A percentile compares a stretch with the other conserved stretches of the same genome.
Conservation (phyloP, 1,140 invertebrate species). For the Drosophila simulans region DNA sequence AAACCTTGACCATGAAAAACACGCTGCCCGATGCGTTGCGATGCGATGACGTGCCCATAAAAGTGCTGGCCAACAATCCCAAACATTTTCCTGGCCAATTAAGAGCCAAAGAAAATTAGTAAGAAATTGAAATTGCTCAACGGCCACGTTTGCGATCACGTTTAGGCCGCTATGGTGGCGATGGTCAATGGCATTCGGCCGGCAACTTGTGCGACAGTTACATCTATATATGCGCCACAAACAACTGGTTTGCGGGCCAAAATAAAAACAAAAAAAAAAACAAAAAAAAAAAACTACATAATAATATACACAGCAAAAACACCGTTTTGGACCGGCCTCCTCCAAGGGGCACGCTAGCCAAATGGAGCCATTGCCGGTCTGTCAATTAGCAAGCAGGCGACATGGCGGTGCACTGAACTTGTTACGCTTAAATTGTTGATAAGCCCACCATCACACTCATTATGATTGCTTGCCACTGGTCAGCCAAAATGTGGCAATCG, state of each 20-base stretch:
- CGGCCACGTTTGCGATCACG: slow-evolving; percentile 17
- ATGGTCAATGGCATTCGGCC: slow-evolving; percentile 71
- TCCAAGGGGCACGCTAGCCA: slow-evolving; percentile 46
- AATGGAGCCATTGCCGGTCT: slow-evolving; percentile 65
- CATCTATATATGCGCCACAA: slow-evolving; percentile 48
- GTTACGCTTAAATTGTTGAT: slow-evolving; percentile 50
- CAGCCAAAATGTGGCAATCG: slow-evolving; percentile 44
- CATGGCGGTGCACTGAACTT: slow-evolving; percentile 75
- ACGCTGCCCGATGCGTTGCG: slow-evolving; percentile 16
- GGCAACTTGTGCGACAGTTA: slow-evolving; percentile 54
- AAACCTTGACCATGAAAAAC: slow-evolving; percentile 77
- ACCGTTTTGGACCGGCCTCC: slow-evolving; percentile 58
- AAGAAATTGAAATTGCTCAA: slow-evolving; percentile 74
- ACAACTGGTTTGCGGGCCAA: slow-evolving; percentile 54
- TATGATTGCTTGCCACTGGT: slow-evolving; percentile 36
- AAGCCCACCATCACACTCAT: slow-evolving; percentile 44
- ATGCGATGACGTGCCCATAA: slow-evolving; percentile 53
- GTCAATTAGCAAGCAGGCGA: slow-evolving; percentile 58
- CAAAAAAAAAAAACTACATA: slow-evolving; percentile 6
- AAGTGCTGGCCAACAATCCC: slow-evolving; percentile 46
- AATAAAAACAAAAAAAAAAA: neutral
- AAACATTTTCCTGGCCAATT: slow-evolving; percentile 67
- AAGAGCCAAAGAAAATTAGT: slow-evolving; percentile 63
- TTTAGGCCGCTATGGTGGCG: slow-evolving; percentile 4
- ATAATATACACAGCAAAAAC: slow-evolving; percentile 35